Conservation (phyloP, 2,113 vertebrate species). For the Sinocyclocheilus rhinocerous region DNA sequence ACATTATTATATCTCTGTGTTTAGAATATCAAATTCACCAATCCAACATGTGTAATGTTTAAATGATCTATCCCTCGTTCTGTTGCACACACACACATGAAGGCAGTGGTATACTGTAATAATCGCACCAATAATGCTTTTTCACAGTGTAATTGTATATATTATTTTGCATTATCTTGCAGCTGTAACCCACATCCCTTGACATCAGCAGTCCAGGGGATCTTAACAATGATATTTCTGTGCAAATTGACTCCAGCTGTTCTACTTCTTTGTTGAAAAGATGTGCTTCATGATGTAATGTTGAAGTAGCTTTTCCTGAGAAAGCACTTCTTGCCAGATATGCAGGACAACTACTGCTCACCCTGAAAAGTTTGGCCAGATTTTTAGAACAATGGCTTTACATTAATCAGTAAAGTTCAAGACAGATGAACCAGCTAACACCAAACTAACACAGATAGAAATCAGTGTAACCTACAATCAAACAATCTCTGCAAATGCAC, state of each 20-base stretch:
- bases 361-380: not conserved
- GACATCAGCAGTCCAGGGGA: conserved; percentile 1
- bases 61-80: not conserved
- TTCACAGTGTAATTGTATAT: not conserved
- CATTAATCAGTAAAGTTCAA: not conserved
- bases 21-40: not conserved
- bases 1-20: not conserved
- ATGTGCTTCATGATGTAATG: not conserved
- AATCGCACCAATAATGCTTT: not conserved
- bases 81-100: not conserved
- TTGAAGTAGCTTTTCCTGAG: not conserved
- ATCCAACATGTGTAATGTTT: not conserved
- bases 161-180: not conserved
- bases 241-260: not conserved
- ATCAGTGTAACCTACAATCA: not conserved
- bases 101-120: not conserved
- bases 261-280: not conserved
- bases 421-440: not conserved
- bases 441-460: not conserved
- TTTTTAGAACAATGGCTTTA: not conserved
- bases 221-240: not conserved
- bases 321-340: not conserved
- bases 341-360: not conserved
- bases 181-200: not conserved
- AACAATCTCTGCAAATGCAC: not conserved